These are phyloP conservation scores for Synanceia verrucosa DNA, from an alignment of 2,797 vertebrate species.

Conservation along the genomic window DNA sequence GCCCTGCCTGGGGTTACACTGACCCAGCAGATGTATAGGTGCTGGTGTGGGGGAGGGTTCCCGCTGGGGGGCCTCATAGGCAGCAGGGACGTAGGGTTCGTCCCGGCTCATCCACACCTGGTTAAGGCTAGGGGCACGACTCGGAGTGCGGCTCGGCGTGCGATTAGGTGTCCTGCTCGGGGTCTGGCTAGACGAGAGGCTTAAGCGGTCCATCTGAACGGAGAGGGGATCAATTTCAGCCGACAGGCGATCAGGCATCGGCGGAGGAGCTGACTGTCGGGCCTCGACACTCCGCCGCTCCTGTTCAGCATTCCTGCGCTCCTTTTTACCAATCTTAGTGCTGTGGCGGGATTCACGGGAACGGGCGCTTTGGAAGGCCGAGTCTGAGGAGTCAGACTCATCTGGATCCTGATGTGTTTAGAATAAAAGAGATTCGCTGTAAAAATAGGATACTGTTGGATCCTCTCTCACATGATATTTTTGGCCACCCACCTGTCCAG, in stretches of 20 bases:
- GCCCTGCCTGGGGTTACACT: slow-evolving; percentile 91
- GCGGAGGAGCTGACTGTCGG: slow-evolving; percentile 84
- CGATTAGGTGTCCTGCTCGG: slow-evolving; percentile 83
- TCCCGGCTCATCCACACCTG: slow-evolving; percentile 95
- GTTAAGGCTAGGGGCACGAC: slow-evolving; percentile 93
- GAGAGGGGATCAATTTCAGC: slow-evolving; percentile 92
- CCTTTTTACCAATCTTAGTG: slow-evolving; percentile 93
- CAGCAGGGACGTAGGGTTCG: slow-evolving; percentile 86
- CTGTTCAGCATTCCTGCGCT: slow-evolving; percentile 79
- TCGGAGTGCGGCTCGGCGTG: slow-evolving; percentile 84
- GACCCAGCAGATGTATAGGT: slow-evolving; percentile 89
- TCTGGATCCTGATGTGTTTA: slow-evolving; percentile 85
- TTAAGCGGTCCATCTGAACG: slow-evolving; percentile 95
- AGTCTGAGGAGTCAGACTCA: slow-evolving; percentile 95
- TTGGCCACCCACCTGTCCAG: slow-evolving; percentile 81
- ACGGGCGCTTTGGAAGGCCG: slow-evolving; percentile 94
- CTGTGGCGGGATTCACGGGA: slow-evolving; percentile 96
- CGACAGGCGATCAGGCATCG: slow-evolving; percentile 88
- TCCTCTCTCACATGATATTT: too few relatives aligned
- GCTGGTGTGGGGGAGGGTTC: slow-evolving; percentile 80
- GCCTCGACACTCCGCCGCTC: slow-evolving; percentile 81
- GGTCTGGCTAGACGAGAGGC: slow-evolving; percentile 82
- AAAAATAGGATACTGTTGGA: neutral
- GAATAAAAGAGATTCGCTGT: slow-evolving; percentile 6
- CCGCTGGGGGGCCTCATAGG: slow-evolving; percentile 85